These are phyloP conservation scores for Drosophila nigromelanica DNA, from an alignment of 1,140 invertebrate genomes.

Conservation along the genomic window DNA sequence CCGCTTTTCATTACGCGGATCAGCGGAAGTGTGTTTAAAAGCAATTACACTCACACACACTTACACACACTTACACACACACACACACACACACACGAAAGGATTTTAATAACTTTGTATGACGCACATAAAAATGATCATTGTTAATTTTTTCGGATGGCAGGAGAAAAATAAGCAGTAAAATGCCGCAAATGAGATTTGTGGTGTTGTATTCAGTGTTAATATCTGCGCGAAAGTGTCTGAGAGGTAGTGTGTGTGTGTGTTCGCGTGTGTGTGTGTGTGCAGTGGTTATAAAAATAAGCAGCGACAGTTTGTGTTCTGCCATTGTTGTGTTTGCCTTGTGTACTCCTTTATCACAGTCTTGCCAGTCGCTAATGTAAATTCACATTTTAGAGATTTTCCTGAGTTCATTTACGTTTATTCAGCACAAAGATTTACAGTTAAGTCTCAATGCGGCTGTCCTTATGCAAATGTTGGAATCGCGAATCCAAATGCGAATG, in stretches of 20 bases:
- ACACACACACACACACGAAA: conserved; percentile 8
- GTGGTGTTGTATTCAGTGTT: conserved; percentile 47
- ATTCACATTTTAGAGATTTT: conserved; percentile 47
- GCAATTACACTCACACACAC: conserved; percentile 8
- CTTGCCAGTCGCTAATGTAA: conserved; percentile 30
- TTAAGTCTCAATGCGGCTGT: conserved; percentile 13
- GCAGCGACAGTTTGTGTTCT: conserved; percentile 40
- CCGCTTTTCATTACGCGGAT: conserved; percentile 64
- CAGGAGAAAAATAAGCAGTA: conserved; percentile 51
- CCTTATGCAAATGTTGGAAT: conserved; percentile 28
- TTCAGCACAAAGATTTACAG: conserved; percentile 21
- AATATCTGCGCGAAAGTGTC: conserved; percentile 28
- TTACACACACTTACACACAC: conserved; percentile 1
- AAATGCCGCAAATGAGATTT: conserved; percentile 72
- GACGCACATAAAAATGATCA: conserved; percentile 64
- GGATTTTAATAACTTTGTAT: conserved; percentile 68
- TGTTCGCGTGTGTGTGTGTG: conserved; percentile 13
- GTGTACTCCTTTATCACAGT: background rate
- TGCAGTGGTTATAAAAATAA: conserved; percentile 39
- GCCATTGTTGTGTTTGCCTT: conserved; percentile 45
- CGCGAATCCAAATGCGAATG: background rate
- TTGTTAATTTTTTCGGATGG: conserved; percentile 63
- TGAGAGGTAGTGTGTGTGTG: conserved; percentile 1
- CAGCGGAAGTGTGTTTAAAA: conserved; percentile 54
- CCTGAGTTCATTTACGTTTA: conserved; percentile 37